phyloP scores from a whole-genome alignment of 2,113 vertebrate genomes.

The Tetrax tetrax region DNA sequence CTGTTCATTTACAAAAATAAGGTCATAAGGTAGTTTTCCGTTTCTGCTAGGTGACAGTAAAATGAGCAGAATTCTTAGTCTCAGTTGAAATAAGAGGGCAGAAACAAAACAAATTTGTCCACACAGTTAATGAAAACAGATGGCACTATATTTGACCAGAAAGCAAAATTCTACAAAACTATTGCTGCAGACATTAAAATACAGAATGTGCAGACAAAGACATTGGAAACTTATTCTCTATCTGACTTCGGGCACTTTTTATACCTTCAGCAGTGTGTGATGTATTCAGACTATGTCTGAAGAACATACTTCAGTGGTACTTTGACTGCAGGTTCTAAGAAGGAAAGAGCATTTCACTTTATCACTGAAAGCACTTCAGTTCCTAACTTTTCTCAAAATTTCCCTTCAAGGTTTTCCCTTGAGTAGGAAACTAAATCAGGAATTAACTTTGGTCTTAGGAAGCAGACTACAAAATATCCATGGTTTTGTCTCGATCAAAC shows the following conservation, averaged over 20 bases:
- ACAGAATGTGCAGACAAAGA: not conserved
- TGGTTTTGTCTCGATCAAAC: not conserved
- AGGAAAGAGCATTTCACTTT: not conserved
- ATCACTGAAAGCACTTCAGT: not conserved
- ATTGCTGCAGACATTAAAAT: not conserved
- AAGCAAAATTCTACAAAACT: not conserved
- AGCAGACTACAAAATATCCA: not conserved
- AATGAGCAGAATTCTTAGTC: not conserved
- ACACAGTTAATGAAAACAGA: not conserved
- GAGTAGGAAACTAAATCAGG: not conserved
- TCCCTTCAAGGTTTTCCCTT: not conserved
- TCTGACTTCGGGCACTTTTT: not conserved
- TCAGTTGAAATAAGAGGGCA: not conserved
- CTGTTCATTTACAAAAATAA: not conserved
- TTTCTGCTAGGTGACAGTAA: not conserved
- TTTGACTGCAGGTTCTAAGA: not conserved
- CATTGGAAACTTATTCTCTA: not conserved
- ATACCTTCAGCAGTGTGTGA: not conserved
- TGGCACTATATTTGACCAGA: not conserved
- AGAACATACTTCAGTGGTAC: not conserved
- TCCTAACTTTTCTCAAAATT: not conserved
- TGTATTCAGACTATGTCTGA: not conserved
- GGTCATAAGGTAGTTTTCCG: not conserved
- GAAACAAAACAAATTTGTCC: not conserved
- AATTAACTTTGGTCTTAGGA: not conserved